Conservation (phyloP, 2,888 invertebrate species). For the Saturnia pavonia region DNA sequence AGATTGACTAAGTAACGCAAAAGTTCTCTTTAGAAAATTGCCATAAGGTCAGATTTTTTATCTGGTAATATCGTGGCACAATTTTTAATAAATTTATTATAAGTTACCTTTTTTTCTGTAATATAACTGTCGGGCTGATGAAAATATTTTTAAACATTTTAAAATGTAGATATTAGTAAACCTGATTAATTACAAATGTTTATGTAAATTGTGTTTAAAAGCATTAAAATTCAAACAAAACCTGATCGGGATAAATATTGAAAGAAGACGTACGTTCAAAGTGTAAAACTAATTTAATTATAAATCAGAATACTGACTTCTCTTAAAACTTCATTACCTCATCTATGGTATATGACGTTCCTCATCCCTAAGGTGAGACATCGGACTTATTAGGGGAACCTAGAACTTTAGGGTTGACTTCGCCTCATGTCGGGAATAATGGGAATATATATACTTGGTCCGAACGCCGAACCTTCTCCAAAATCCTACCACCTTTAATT, state of each 20-base stretch:
- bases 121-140: no score
- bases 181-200: no score
- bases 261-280: not conserved
- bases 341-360: conserved; percentile 51
- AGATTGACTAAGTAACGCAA: no score
- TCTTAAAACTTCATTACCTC: conserved; percentile 18
- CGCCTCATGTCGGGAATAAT: conserved; percentile 62
- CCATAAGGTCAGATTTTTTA: no score
- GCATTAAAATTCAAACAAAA: not conserved
- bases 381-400: conserved; percentile 78
- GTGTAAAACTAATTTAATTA: not conserved
- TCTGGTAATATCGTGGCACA: no score
- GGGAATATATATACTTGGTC: conserved; percentile 68
- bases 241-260: not conserved
- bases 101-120: no score
- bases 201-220: no score
- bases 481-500: conserved; percentile 7
- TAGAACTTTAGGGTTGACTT: conserved; percentile 77
- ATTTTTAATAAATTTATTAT: no score
- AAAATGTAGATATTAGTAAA: no score
- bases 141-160: no score
- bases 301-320: not conserved
- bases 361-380: conserved; percentile 73
- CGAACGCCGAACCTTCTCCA: conserved; percentile 46
- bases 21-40: no score